These are phyloP conservation scores for Rotaria magnacalcarata DNA, from an alignment of 2,888 invertebrate genomes.

Conservation along the genomic window DNA sequence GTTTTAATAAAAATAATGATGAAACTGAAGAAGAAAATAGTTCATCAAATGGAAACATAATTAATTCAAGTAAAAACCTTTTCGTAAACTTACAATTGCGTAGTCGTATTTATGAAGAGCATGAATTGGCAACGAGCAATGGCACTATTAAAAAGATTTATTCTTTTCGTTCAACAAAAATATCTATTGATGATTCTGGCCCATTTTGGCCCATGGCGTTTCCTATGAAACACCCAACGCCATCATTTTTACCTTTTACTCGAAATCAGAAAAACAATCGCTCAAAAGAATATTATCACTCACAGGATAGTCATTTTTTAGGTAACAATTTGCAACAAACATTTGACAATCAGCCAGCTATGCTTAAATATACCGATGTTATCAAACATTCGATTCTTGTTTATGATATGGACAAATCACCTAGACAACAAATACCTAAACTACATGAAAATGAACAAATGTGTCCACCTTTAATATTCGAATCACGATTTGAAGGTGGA, in stretches of 20 bases:
- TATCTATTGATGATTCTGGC: neutral
- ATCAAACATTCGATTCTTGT: conserved; percentile 56
- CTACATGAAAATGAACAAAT: conserved; percentile 52
- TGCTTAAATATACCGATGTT: conserved; percentile 49
- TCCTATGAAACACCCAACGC: neutral
- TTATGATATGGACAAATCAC: conserved; percentile 55
- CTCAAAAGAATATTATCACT: neutral
- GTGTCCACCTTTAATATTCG: conserved; percentile 66
- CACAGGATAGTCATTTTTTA: neutral
- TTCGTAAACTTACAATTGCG: neutral
- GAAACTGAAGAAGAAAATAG: neutral
- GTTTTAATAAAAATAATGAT: neutral
- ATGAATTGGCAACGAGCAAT: neutral
- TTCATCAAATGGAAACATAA: neutral
- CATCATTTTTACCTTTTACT: neutral
- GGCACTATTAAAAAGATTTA: neutral
- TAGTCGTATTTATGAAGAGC: conserved; percentile 12
- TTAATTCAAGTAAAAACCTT: conserved; percentile 9
- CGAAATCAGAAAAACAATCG: neutral
- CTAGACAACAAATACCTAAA: conserved; percentile 51
- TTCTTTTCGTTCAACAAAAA: neutral
- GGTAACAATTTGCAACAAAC: conserved; percentile 48
- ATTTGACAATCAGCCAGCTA: conserved; percentile 53
- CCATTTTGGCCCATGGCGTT: conserved; percentile 15
- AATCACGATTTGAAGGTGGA: conserved; percentile 87